phyloP scores from a whole-genome alignment of 2,888 invertebrate species.

The Barypeithes pellucidus region DNA sequence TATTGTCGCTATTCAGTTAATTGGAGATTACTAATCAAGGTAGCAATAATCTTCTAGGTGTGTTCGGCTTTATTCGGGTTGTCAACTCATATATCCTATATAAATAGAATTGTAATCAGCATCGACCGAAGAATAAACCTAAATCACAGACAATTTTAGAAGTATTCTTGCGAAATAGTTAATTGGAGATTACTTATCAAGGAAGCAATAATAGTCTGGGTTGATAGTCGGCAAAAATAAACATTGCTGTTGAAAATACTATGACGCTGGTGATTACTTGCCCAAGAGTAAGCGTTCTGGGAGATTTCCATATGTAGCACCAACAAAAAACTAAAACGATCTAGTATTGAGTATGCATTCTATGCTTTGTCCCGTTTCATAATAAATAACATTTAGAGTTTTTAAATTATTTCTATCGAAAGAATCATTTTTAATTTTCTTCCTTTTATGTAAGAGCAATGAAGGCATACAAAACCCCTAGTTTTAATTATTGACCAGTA shows the following conservation, averaged over 20 bases:
- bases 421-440: no score
- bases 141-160: constrained; percentile 18
- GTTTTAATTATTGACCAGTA: no score
- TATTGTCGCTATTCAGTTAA: no score
- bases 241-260: constrained; percentile 24
- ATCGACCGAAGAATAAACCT: constrained; percentile 11
- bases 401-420: no score
- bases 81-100: constrained; percentile 50
- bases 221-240: constrained; percentile 24
- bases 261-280: constrained; percentile 23
- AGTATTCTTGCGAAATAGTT: constrained; percentile 7
- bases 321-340: constrained; percentile 11
- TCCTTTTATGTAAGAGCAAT: no score
- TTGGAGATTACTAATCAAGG: no score
- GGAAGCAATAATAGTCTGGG: neutral
- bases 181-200: neutral
- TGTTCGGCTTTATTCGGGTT: no score
- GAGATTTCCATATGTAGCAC: constrained; percentile 29
- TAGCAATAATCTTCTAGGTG: no score
- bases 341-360: no score
- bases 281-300: constrained; percentile 12
- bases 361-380: no score
- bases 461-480: no score
- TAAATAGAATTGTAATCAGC: constrained; percentile 19
- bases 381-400: no score